A percentile compares a stretch with the other conserved stretches of the same genome.
These are phyloP conservation scores for Lagodon rhomboides DNA, from an alignment of 2,797 vertebrate species.

Conservation along the genomic window DNA sequence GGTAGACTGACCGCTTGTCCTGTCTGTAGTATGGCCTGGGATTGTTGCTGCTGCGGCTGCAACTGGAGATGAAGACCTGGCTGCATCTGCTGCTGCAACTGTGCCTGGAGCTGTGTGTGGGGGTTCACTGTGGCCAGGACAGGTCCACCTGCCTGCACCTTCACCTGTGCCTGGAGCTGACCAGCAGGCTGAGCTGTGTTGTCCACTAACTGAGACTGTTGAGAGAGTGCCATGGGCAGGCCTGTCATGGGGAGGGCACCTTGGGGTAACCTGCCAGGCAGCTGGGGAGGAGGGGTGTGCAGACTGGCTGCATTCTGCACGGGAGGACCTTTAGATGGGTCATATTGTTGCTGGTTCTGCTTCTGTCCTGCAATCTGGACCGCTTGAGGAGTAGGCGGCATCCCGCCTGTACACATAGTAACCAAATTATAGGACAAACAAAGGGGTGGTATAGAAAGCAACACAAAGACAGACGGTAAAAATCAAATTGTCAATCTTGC, in stretches of 20 bases:
- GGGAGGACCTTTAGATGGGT: conserved; percentile 94
- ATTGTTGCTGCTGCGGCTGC: conserved; percentile 85
- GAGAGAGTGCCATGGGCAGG: conserved; percentile 88
- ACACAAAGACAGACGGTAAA: conserved; percentile 62
- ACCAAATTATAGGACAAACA: conserved; percentile 75
- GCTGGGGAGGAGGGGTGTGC: conserved; percentile 92
- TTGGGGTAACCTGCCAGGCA: conserved; percentile 88
- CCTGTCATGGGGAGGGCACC: conserved; percentile 83
- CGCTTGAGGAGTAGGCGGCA: conserved; percentile 88
- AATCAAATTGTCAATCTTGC: conserved; percentile 24
- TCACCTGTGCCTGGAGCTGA: conserved; percentile 87
- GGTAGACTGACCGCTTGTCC: conserved; percentile 84
- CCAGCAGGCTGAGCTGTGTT: conserved; percentile 76
- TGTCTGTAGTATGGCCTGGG: conserved; percentile 84
- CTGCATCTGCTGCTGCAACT: conserved; percentile 90
- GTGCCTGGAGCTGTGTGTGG: conserved; percentile 85
- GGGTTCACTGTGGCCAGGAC: conserved; percentile 80
- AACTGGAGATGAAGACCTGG: conserved; percentile 87
- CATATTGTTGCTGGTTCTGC: conserved; percentile 90
- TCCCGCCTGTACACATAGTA: conserved; percentile 86
- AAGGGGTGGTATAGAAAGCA: conserved; percentile 64
- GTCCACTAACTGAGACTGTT: conserved; percentile 89
- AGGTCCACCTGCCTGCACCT: conserved; percentile 83
- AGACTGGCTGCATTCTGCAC: conserved; percentile 94
- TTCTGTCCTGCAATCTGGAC: conserved; percentile 90